Percentiles rank a stretch among this genome's conserved stretches.
Conservation (phyloP, 2,888 invertebrate species). For the Drosophila nr. perissopoda region DNA sequence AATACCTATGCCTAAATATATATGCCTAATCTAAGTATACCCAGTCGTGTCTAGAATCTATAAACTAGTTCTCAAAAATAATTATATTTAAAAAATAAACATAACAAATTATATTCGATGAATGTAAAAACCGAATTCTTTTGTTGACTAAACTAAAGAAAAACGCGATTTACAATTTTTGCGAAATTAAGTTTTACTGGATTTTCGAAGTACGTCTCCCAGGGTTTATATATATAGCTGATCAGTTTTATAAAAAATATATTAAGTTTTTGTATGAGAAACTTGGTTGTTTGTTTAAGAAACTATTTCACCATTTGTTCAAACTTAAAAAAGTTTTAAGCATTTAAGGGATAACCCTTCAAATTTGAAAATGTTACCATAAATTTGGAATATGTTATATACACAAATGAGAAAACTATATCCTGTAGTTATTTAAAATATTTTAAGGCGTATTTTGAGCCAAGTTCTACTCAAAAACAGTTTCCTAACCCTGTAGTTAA, state of each 20-base stretch:
- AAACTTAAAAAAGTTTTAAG: background rate
- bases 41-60: conserved; percentile 21
- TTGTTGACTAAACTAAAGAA: no score
- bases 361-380: no score
- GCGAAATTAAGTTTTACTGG: no score
- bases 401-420: background rate
- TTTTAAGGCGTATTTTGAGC: background rate
- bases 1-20: no score
- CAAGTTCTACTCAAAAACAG: background rate
- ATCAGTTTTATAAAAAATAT: background rate
- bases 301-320: background rate
- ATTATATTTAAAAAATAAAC: background rate
- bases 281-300: background rate
- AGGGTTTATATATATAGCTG: background rate
- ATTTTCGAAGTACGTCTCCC: background rate
- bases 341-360: no score
- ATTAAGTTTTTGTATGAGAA: background rate
- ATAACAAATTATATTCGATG: background rate
- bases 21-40: conserved; percentile 1
- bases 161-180: background rate
- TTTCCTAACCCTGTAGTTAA: background rate
- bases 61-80: background rate
- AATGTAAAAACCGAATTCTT: background rate
- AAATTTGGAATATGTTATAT: no score
- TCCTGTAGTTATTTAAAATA: background rate